phyloP scores from a whole-genome alignment of 2,797 vertebrate species.

The Anas capensis region DNA sequence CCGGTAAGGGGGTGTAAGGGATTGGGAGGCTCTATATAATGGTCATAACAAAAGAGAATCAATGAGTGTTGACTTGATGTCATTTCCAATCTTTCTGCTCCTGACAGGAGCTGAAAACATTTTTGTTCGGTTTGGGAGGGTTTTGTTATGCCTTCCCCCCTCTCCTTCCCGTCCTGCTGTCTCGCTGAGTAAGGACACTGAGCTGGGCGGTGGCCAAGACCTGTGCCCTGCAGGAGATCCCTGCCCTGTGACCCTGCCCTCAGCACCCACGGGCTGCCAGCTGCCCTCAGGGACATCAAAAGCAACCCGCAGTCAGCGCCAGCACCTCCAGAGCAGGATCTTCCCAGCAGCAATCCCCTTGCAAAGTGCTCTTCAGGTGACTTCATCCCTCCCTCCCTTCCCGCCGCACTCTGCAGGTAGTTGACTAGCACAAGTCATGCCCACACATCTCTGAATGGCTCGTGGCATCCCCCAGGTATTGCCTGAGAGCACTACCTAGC shows the following conservation, averaged over 20 bases:
- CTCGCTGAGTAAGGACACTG: conserved; percentile 10
- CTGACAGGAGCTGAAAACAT: conserved; percentile 38
- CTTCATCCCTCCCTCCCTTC: neutral
- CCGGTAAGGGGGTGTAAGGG: neutral
- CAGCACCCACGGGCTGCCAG: neutral
- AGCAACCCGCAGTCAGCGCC: rapidly evolving
- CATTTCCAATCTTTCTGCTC: conserved; percentile 53
- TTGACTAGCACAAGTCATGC: neutral
- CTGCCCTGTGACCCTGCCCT: neutral
- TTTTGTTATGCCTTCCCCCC: neutral
- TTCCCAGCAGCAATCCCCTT: rapidly evolving
- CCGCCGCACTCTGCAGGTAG: no score
- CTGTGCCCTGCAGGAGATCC: rapidly evolving
- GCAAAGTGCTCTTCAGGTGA: neutral
- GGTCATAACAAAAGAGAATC: conserved; percentile 36
- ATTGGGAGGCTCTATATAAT: neutral
- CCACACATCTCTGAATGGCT: neutral
- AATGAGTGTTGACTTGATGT: conserved; percentile 55
- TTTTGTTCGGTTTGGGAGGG: neutral
- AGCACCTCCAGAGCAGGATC: neutral
- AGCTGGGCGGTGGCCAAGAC: neutral
- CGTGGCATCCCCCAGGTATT: neutral
- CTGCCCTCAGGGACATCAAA: rapidly evolving
- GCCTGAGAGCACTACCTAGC: neutral
- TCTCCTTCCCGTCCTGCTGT: neutral